Evolutionary conservation across 1,140 invertebrate genomes (phyloP), one percentile per base, ranked within the genome.

Genomic region (Heliconius hermathena): DNA sequence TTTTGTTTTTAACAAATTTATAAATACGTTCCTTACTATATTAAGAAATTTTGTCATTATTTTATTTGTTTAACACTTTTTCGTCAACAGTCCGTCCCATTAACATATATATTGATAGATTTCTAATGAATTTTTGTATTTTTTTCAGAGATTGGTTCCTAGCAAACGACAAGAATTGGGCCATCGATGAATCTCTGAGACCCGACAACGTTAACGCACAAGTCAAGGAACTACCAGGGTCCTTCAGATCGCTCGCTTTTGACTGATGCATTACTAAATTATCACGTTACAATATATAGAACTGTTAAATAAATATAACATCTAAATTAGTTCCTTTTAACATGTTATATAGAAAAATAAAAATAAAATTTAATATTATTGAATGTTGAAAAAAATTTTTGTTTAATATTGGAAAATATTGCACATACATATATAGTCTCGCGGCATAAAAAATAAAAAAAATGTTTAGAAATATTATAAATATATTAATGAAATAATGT

Each of bases 81-180:
- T 33, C 4, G 4, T 6, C 0, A 36, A 36, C 6, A 36, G 33
- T 36, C 33, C 33, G 33, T 6, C 33, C 5, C 6, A 36, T 36
- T 36, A 6, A 36, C 33, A 36, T 6, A 36, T 36, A 36, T 36
- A 8, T 8, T n/a, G 0, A 54, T 54, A 54, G 6, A 70, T 20
- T 16, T 70, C 16, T 71, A 52, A 71, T 71, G 18, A 33, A 9
- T 54, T 54, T 60, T 3, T 60, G 1, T n/a, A 77, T 75, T 52
- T 66, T 29, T 90, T 91, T 29, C 87, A 94, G 92, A 73, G 87
- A 92, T 73, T 94, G 92, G 92, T 94, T 94, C 86, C 78, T 94
- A 38, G 80, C 85, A 20, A 92, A 91, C 76, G 92, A 94, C 83
- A 79, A 88, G 33, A 86, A 89, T 13, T 94, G 92, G 92, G 85